Base-by-base conservation (phyloP, 2,797 vertebrate species). In the Cyprinodon diabolis region DNA sequence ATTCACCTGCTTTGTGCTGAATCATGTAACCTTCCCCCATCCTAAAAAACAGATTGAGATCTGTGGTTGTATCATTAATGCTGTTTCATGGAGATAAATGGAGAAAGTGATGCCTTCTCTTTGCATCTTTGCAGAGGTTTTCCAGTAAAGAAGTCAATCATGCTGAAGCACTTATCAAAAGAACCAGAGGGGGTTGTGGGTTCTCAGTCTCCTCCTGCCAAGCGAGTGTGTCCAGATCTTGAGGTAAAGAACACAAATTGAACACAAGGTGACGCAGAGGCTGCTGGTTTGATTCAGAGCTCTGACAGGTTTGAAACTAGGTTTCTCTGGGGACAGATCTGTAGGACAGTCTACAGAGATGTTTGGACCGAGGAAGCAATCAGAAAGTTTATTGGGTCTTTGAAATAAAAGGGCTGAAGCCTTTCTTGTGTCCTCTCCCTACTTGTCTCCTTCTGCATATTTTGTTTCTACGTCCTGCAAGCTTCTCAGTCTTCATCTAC, bases 141-240 rank as follows among this genome's bases (percentile, higher is more conserved):
- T 78, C 81, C 90, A 15, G 63, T 99, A 4, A 80, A 83, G 65
- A 94, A 87, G 77, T 99, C 97, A 70, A 96, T 99, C n/a, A 94
- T 98, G 91, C 93, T 98, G 81, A 98, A 96, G 86, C 98, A 99
- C 82, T 82, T 99, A 73, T 95, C 96, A 56, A 96, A 96, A 85
- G 96, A 96, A n/a, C 93, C 94, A 1, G 90, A 88, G 0, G 90
- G 74, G 60, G 77, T 90, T 0, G 87, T 90, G 54, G 89, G 86
- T 15, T 93, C 89, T 0, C 87, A 87, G 80, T 97, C 96, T 14
- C 98, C 98, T 23, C 97, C 97, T 0, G 88, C 96, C 77, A 99
- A 99, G 70, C 95, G 97, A 0, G 35, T 93, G 56, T 99, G 98
- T 69, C 96, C 96, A 0, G 95, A 96, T 2, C 79, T 97, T 1